Conservation (phyloP, 2,113 vertebrate species). For the Thalassoma bifasciatum region DNA sequence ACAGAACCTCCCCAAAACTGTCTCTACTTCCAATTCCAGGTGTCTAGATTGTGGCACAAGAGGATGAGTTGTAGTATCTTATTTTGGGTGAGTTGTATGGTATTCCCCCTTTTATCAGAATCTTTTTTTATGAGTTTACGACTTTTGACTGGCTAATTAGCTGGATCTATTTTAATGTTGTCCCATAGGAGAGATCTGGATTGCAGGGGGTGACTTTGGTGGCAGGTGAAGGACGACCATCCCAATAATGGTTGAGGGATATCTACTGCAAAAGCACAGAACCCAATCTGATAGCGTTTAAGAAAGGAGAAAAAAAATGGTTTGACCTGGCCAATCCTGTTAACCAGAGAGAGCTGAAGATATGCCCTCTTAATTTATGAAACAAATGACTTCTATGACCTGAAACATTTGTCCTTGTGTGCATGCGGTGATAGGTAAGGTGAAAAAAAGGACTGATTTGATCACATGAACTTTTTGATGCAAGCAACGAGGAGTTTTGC, state of each 20-base stretch:
- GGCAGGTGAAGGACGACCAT: slow-evolving; percentile 86
- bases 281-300: slow-evolving; percentile 73
- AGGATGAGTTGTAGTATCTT: slow-evolving; percentile 40
- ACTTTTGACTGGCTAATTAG: slow-evolving; percentile 87
- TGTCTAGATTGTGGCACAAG: slow-evolving; percentile 20
- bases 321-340: slow-evolving; percentile 84
- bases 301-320: slow-evolving; percentile 81
- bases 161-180: slow-evolving; percentile 89
- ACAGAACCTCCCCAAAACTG: slow-evolving; percentile 3
- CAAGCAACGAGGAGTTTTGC: slow-evolving; percentile 5
- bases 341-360: slow-evolving; percentile 84
- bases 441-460: slow-evolving; percentile 81
- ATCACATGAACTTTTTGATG: slow-evolving; percentile 49
- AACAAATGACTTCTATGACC: slow-evolving; percentile 78
- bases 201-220: slow-evolving; percentile 80
- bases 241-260: slow-evolving; percentile 81
- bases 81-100: slow-evolving; percentile 47
- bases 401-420: slow-evolving; percentile 82
- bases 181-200: slow-evolving; percentile 80
- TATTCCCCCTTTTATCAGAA: slow-evolving; percentile 1
- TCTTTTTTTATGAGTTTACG: slow-evolving; percentile 28
- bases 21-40: not conserved
- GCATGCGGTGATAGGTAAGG: slow-evolving; percentile 78
- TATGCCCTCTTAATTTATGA: slow-evolving; percentile 83
- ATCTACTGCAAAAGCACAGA: slow-evolving; percentile 83